Conservation (phyloP, 2,113 vertebrate species). For the Tylochromis polylepis region DNA sequence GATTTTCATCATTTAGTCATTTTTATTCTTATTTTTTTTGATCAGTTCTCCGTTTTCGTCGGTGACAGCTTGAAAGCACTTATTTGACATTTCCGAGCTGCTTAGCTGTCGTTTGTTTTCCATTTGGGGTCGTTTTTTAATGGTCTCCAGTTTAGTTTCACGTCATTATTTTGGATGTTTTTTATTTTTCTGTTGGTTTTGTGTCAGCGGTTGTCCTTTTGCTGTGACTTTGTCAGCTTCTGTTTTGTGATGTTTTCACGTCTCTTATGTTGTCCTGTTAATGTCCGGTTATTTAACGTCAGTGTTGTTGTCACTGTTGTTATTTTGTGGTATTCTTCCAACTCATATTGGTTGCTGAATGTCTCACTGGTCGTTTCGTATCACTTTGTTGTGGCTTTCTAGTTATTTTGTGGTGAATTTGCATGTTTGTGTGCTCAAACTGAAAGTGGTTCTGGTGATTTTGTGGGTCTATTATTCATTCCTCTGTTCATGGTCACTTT, state of each 20-base stretch:
- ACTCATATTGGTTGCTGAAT: not conserved
- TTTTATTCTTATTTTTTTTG: rapidly evolving
- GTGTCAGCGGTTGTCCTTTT: not conserved
- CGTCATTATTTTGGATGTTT: not conserved
- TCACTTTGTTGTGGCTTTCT: not conserved
- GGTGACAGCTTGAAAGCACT: not conserved
- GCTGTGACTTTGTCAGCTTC: too few relatives aligned
- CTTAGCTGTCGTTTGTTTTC: not conserved
- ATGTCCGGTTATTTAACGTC: too few relatives aligned
- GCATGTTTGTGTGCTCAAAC: not conserved
- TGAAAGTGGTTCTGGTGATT: not conserved
- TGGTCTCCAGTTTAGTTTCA: not conserved
- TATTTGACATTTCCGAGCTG: not conserved
- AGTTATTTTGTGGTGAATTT: not conserved
- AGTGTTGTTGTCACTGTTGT: not conserved
- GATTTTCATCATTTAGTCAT: not conserved
- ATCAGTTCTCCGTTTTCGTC: not conserved
- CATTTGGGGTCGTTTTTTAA: not conserved
- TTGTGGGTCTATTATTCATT: not conserved
- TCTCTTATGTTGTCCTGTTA: too few relatives aligned
- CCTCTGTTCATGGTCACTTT: not conserved
- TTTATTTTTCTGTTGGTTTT: not conserved
- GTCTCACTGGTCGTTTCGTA: not conserved
- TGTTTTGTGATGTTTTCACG: not conserved
- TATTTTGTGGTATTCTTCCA: not conserved